Conservation (phyloP, 2,113 vertebrate genomes). For the Pycnonotus jocosus region DNA sequence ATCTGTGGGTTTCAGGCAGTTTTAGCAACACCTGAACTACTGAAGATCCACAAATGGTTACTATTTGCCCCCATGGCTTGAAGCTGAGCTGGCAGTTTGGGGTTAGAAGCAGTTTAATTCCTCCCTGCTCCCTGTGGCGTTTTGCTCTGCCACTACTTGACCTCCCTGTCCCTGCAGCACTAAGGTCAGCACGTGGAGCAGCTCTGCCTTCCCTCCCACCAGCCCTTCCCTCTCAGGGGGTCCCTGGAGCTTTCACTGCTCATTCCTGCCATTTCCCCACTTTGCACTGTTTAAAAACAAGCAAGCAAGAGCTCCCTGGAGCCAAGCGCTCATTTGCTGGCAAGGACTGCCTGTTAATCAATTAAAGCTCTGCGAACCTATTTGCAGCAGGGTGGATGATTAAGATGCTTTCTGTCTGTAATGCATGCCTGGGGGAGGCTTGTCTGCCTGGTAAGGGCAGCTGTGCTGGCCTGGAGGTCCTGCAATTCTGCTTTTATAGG, state of each 20-base stretch:
- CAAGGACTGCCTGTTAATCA: constrained; percentile 56
- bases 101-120: neutral
- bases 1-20: neutral
- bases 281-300: constrained; percentile 63
- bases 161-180: neutral
- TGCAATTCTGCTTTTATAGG: neutral
- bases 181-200: neutral
- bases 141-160: neutral
- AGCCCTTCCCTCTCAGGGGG: neutral
- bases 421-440: neutral
- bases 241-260: constrained; percentile 11
- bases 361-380: constrained; percentile 4
- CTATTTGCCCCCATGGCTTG: neutral
- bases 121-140: neutral
- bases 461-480: neutral
- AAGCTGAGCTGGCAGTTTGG: neutral
- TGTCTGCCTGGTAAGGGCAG: neutral
- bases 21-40: neutral
- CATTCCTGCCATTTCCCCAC: constrained; percentile 45
- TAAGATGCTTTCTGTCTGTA: constrained; percentile 41
- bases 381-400: constrained; percentile 40
- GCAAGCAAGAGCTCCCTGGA: constrained; percentile 55
- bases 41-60: neutral
- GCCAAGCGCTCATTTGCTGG: constrained; percentile 35
- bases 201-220: neutral